These are phyloP conservation scores for Amiota mariae DNA, from an alignment of 2,888 invertebrate genomes.

Conservation along the genomic window DNA sequence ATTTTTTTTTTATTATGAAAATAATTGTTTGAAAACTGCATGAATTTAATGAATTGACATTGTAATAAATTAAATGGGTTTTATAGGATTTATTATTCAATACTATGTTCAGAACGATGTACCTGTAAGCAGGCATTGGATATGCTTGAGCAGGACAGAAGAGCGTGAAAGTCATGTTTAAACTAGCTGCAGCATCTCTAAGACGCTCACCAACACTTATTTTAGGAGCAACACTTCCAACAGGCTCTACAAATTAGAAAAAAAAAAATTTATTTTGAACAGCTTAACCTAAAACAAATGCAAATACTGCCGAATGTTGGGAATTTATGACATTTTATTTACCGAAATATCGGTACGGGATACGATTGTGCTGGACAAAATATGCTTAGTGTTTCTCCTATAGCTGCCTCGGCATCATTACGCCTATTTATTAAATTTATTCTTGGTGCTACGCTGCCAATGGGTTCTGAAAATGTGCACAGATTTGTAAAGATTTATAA, in stretches of 20 bases:
- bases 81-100: background rate
- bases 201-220: constrained; percentile 80
- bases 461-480: constrained; percentile 66
- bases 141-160: constrained; percentile 85
- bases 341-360: constrained; percentile 84
- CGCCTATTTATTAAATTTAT: constrained; percentile 79
- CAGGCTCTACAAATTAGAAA: constrained; percentile 71
- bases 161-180: constrained; percentile 77
- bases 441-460: constrained; percentile 75
- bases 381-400: constrained; percentile 76
- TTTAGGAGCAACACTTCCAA: constrained; percentile 77
- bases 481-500: background rate
- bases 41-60: too few species aligned
- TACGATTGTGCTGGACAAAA: constrained; percentile 85
- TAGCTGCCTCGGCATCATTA: constrained; percentile 74
- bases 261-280: background rate
- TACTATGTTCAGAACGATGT: too few species aligned
- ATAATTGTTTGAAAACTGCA: constrained; percentile 36
- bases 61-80: constrained; percentile 22
- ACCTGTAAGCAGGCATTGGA: constrained; percentile 84
- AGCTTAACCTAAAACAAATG: background rate
- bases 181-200: constrained; percentile 75
- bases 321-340: constrained; percentile 27
- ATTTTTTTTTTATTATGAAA: too few species aligned
- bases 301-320: constrained; percentile 15